Conservation (phyloP, 1,140 invertebrate genomes). For the Belonocnema kinseyi region DNA sequence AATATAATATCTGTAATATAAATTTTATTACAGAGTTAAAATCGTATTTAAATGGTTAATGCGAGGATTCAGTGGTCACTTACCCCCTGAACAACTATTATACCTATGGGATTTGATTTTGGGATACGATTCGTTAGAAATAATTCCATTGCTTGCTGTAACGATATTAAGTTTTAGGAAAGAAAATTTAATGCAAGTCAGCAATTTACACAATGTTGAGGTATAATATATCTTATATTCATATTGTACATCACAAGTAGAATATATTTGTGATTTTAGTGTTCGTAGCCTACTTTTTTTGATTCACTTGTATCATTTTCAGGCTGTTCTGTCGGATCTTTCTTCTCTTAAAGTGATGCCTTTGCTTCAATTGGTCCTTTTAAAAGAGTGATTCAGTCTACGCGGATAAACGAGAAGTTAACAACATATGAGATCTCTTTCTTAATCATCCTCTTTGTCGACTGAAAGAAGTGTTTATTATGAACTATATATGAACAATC, state of each 20-base stretch:
- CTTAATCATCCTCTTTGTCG: too few relatives aligned
- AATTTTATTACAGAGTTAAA: constrained; percentile 79
- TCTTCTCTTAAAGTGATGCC: constrained; percentile 93
- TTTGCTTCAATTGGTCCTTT: constrained; percentile 83
- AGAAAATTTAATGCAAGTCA: constrained; percentile 93
- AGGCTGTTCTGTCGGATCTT: constrained; percentile 91
- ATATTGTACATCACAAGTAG: not conserved
- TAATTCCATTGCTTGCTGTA: constrained; percentile 90
- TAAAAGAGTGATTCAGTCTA: constrained; percentile 71
- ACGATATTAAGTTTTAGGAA: constrained; percentile 94
- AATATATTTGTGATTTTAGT: not conserved
- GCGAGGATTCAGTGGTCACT: constrained; percentile 94
- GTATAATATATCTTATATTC: constrained; percentile 64
- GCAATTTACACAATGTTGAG: constrained; percentile 89
- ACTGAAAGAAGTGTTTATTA: too few relatives aligned
- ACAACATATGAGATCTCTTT: too few relatives aligned
- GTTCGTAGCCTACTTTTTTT: not conserved
- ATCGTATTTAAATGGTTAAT: constrained; percentile 98
- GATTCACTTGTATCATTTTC: constrained; percentile 58
- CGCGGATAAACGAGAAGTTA: not conserved
- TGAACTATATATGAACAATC: too few relatives aligned
- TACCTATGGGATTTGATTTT: constrained; percentile 94
- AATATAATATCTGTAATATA: not conserved
- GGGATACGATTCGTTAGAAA: constrained; percentile 93
- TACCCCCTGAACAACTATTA: constrained; percentile 93